Evolutionary conservation across 2,888 invertebrate genomes (phyloP).

Genomic region (Meghimatium bilineatum): DNA sequence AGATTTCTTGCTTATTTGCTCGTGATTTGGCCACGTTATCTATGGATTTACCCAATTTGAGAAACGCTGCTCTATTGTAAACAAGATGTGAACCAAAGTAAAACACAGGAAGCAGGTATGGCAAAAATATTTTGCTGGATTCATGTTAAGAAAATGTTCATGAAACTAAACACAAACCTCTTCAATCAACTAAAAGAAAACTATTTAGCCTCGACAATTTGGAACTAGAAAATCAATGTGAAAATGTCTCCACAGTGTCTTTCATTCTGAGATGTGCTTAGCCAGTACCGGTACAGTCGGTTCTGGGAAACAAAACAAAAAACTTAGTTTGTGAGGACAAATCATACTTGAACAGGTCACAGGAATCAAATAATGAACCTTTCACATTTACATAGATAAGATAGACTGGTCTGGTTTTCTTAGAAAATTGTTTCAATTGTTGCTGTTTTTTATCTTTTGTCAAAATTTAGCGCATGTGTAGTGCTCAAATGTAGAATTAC

Average conservation of each 20-base stretch:
- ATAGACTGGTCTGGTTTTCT: neutral
- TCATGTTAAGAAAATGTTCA: neutral
- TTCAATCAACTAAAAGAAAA: neutral
- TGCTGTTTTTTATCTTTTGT: neutral
- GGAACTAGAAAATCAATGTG: neutral
- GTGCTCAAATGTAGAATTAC: no score
- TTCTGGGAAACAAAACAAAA: neutral
- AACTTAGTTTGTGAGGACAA: conserved; percentile 2
- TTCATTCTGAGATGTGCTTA: neutral
- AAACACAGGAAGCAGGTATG: no score
- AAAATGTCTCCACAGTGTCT: neutral
- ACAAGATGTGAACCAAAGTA: no score
- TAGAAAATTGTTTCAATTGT: neutral
- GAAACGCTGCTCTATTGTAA: no score
- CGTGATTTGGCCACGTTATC: no score
- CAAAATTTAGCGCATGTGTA: neutral
- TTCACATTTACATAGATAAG: conserved; percentile 11
- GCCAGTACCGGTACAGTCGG: neutral
- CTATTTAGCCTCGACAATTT: conserved; percentile 9
- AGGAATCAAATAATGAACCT: conserved; percentile 22
- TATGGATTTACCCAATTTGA: no score
- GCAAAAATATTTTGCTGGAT: neutral
- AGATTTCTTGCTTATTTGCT: no score
- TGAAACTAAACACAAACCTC: neutral
- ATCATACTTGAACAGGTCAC: conserved; percentile 7